These are phyloP conservation scores for Clarias platycephalus DNA, from an alignment of 2,797 vertebrate species.

Conservation along the genomic window DNA sequence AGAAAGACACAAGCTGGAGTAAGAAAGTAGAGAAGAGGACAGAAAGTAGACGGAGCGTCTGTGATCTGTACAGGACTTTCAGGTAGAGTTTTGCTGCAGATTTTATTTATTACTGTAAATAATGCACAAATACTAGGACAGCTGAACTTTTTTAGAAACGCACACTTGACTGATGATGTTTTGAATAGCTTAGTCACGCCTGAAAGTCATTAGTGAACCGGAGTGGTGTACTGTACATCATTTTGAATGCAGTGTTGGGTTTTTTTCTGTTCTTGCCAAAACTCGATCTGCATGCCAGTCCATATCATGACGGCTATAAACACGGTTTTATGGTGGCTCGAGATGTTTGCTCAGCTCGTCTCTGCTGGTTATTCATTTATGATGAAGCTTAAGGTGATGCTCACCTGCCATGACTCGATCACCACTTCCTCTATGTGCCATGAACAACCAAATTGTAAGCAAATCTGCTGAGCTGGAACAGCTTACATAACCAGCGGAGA, in stretches of 20 bases:
- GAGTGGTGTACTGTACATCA: too few relatives aligned
- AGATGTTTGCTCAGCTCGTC: slow-evolving; percentile 3
- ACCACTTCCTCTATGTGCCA: slow-evolving; percentile 65
- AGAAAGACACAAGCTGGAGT: slow-evolving; percentile 73
- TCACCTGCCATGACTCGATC: slow-evolving; percentile 1
- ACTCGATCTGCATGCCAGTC: neutral
- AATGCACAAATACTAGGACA: slow-evolving; percentile 23
- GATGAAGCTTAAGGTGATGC: slow-evolving; percentile 5
- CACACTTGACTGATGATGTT: neutral
- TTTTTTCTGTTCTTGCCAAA: neutral
- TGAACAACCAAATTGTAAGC: slow-evolving; percentile 74
- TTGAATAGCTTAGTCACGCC: neutral
- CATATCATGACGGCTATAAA: neutral
- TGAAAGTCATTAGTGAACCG: neutral
- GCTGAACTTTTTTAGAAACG: neutral
- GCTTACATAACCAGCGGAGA: slow-evolving; percentile 68
- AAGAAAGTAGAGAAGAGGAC: slow-evolving; percentile 69
- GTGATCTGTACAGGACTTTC: slow-evolving; percentile 71
- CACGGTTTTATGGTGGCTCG: neutral
- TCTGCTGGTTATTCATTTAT: slow-evolving; percentile 26
- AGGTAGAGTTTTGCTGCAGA: slow-evolving; percentile 78
- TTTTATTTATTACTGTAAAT: slow-evolving; percentile 5
- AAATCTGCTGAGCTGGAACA: slow-evolving; percentile 68
- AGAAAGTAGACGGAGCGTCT: slow-evolving; percentile 57
- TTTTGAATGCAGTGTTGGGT: neutral